These are phyloP conservation scores for Melanargia galathea DNA, from an alignment of 2,888 invertebrate species.

Conservation along the genomic window DNA sequence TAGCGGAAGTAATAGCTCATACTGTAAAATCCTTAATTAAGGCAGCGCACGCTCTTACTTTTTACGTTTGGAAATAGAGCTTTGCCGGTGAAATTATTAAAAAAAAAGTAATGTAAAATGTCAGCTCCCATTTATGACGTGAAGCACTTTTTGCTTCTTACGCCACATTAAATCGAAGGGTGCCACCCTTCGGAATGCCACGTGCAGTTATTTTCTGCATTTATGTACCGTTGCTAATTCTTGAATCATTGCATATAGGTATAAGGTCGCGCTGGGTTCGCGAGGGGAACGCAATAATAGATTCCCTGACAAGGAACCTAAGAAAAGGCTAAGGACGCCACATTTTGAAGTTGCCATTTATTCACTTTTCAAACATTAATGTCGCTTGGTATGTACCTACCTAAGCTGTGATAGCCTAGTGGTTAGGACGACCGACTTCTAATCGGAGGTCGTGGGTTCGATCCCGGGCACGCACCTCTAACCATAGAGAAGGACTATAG, in stretches of 20 bases:
- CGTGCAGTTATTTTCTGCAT: slow-evolving; percentile 64
- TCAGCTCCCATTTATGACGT: slow-evolving; percentile 12
- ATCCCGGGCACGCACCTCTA: too few species aligned
- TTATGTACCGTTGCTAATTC: slow-evolving; percentile 59
- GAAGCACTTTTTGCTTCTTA: slow-evolving; percentile 32
- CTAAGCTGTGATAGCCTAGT: too few species aligned
- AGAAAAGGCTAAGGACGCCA: neutral
- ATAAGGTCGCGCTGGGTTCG: slow-evolving; percentile 11
- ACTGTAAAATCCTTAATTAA: neutral
- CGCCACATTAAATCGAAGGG: slow-evolving; percentile 48
- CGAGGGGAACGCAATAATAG: slow-evolving; percentile 23
- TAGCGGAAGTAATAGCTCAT: neutral
- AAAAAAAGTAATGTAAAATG: slow-evolving; percentile 2
- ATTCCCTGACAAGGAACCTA: neutral
- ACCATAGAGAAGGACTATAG: too few species aligned
- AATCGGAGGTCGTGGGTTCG: too few species aligned
- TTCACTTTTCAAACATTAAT: neutral
- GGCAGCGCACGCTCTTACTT: neutral
- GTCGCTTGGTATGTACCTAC: too few species aligned
- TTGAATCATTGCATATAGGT: slow-evolving; percentile 37
- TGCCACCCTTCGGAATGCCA: slow-evolving; percentile 58
- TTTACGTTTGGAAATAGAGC: neutral
- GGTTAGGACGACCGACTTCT: too few species aligned
- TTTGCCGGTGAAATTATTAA: neutral
- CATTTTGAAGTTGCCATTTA: neutral